Evolutionary conservation across 2,797 vertebrate species (phyloP).

Genomic region (Epinephelus coioides): DNA sequence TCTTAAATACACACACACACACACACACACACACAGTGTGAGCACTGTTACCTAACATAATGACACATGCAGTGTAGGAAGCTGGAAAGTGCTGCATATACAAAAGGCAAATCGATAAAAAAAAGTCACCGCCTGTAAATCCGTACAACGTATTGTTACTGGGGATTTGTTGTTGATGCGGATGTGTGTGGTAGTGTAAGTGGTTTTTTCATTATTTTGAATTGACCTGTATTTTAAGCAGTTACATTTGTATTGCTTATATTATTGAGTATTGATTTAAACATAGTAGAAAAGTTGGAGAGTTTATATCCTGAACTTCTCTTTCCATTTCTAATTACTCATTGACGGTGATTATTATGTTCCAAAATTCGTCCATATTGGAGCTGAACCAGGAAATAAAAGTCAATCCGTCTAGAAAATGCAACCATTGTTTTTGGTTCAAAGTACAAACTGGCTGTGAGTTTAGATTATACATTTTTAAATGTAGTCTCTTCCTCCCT

Average conservation of each 20-base stretch:
- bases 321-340: constrained; percentile 11
- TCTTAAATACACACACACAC: not conserved
- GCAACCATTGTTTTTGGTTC: constrained; percentile 18
- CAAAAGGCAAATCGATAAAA: not conserved
- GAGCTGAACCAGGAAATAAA: constrained; percentile 24
- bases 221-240: not conserved
- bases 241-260: not conserved
- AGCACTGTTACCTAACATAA: constrained; percentile 11
- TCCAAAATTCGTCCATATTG: not conserved
- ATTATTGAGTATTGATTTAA: not conserved
- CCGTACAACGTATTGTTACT: not conserved
- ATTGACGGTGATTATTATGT: constrained; percentile 25
- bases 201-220: not conserved
- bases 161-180: not conserved
- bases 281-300: not conserved
- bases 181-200: not conserved
- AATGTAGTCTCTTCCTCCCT: not conserved
- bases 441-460: constrained; percentile 12
- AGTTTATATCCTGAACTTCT: not conserved
- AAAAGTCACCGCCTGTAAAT: not conserved
- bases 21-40: not conserved
- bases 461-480: constrained; percentile 4
- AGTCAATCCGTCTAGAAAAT: constrained; percentile 27
- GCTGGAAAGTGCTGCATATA: not conserved
- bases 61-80: not conserved